Conservation (phyloP, 2,888 invertebrate species). For the Macropis europaea region DNA sequence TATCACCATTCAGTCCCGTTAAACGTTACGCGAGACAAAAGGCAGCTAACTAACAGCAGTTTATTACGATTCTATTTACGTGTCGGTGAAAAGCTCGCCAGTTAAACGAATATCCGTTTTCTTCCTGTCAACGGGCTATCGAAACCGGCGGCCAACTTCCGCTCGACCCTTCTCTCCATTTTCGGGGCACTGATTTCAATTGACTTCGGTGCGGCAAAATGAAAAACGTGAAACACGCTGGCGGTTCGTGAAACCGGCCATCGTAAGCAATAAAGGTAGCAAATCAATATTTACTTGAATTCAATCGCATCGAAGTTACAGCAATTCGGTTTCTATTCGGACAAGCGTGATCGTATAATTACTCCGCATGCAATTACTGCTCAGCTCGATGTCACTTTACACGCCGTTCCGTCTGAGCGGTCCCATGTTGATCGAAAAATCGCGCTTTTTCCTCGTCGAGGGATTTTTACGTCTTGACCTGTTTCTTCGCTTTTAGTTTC, state of each 20-base stretch:
- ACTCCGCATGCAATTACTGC: neutral
- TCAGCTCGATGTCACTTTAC: neutral
- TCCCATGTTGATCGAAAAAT: neutral
- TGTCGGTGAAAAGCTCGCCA: conserved; percentile 10
- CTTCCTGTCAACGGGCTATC: conserved; percentile 19
- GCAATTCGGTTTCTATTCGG: neutral
- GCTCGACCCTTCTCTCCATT: neutral
- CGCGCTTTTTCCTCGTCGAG: neutral
- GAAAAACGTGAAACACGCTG: neutral
- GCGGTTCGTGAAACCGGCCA: neutral
- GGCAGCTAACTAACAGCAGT: neutral
- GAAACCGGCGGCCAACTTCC: conserved; percentile 8
- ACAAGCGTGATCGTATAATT: neutral
- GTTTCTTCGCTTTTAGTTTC: neutral
- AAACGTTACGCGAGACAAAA: neutral
- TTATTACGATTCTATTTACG: conserved; percentile 27
- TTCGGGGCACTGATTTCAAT: conserved; percentile 16
- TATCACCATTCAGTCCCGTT: neutral
- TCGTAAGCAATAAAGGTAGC: conserved; percentile 16
- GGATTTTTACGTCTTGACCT: neutral
- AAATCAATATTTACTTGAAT: conserved; percentile 18
- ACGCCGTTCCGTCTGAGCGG: neutral
- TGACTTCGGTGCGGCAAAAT: neutral
- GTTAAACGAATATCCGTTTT: conserved; percentile 29
- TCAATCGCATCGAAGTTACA: neutral